phyloP scores from a whole-genome alignment of 2,797 vertebrate species.

The Enteromius radiatus region DNA sequence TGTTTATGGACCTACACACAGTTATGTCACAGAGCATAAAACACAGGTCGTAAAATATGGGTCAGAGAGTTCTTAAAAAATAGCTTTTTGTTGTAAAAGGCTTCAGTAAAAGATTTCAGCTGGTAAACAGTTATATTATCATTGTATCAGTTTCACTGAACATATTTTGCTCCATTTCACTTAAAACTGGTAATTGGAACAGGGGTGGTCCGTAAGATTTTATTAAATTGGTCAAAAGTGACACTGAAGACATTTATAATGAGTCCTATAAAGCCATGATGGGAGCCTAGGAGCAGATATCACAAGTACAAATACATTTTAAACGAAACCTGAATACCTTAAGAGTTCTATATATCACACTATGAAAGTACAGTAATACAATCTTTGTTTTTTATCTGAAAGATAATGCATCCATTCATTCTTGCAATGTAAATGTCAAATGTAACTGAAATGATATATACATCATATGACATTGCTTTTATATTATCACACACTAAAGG shows the following conservation, averaged over 20 bases:
- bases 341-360: background rate
- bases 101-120: background rate
- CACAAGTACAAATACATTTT: background rate
- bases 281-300: background rate
- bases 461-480: background rate
- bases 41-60: background rate
- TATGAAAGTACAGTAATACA: background rate
- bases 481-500: background rate
- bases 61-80: background rate
- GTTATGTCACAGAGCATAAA: conserved; percentile 27
- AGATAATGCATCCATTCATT: conserved; percentile 23
- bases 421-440: background rate
- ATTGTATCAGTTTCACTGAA: background rate
- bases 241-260: background rate
- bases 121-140: background rate
- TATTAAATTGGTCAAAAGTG: background rate
- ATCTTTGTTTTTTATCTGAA: conserved; percentile 24
- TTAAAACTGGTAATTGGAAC: background rate
- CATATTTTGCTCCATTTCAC: background rate
- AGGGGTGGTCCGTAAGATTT: background rate
- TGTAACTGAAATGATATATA: background rate
- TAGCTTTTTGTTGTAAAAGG: background rate
- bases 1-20: conserved; percentile 51
- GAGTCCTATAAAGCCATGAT: background rate
- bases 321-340: background rate